Conservation (phyloP, 2,888 invertebrate species). For the Hemicrepidius hirtus region DNA sequence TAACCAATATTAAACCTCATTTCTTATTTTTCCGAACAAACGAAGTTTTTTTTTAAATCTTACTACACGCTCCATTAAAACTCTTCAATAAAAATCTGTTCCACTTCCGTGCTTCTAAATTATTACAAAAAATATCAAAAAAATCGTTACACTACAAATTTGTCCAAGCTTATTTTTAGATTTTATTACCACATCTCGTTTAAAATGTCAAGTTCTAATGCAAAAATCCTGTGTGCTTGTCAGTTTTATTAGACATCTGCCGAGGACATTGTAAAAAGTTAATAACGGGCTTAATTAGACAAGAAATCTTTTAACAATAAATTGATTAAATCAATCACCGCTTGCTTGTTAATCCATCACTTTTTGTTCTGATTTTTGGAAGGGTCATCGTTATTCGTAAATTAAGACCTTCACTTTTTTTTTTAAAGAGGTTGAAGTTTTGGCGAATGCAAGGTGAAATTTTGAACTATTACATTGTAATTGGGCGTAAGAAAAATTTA, state of each 20-base stretch:
- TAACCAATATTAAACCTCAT: too few relatives aligned
- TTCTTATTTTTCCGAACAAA: too few relatives aligned
- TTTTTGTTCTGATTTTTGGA: neutral
- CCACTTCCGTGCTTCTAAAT: neutral
- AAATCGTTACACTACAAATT: neutral
- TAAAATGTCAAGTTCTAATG: conserved; percentile 8
- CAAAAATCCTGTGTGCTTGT: conserved; percentile 7
- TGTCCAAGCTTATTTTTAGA: neutral
- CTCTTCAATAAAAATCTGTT: neutral
- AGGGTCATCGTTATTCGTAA: neutral
- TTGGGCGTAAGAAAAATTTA: conserved; percentile 11
- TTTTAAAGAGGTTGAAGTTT: neutral
- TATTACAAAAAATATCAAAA: neutral
- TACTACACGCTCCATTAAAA: neutral
- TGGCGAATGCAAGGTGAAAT: conserved; percentile 8
- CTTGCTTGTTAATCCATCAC: conserved; percentile 3
- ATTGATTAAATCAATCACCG: conserved; percentile 12
- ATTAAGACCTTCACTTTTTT: neutral
- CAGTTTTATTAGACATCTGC: neutral
- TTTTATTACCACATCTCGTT: neutral
- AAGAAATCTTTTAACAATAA: neutral
- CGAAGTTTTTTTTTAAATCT: too few relatives aligned
- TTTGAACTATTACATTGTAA: neutral
- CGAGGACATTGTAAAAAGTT: conserved; percentile 6
- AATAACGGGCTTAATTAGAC: conserved; percentile 13